These are phyloP conservation scores for Drosophila niveifrons DNA, from an alignment of 2,888 invertebrate genomes.

Conservation along the genomic window DNA sequence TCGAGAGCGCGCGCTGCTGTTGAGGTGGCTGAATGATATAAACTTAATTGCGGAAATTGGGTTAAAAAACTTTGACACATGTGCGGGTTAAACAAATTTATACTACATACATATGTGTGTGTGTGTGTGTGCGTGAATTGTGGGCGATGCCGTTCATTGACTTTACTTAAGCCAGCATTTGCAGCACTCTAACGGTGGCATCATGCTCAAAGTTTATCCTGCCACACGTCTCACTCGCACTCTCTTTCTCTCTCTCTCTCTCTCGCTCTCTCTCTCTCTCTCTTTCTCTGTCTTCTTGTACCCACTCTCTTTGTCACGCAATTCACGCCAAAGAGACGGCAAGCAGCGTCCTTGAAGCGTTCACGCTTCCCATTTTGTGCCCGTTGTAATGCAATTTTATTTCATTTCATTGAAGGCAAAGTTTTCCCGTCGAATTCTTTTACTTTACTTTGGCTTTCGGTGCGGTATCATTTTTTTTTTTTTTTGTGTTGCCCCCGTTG, in stretches of 20 bases:
- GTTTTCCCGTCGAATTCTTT: slow-evolving; percentile 75
- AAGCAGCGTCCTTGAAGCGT: slow-evolving; percentile 52
- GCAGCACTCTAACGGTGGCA: slow-evolving; percentile 54
- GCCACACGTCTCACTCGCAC: slow-evolving; percentile 52
- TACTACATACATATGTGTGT: slow-evolving; percentile 18
- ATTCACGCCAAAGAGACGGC: slow-evolving; percentile 9
- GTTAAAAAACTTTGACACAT: slow-evolving; percentile 81
- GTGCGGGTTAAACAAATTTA: slow-evolving; percentile 78
- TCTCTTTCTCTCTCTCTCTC: not conserved
- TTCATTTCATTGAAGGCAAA: slow-evolving; percentile 80
- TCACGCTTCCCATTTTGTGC: slow-evolving; percentile 56
- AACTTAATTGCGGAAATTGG: slow-evolving; percentile 82
- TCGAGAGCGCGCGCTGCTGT: slow-evolving; percentile 41
- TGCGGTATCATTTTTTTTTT: slow-evolving; percentile 11
- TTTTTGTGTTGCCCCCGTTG: too few species aligned
- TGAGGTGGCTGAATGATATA: slow-evolving; percentile 76
- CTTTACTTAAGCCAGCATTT: slow-evolving; percentile 69
- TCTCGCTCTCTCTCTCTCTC: not conserved
- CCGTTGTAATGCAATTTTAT: slow-evolving; percentile 80
- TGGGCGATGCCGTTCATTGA: slow-evolving; percentile 69
- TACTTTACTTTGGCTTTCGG: slow-evolving; percentile 68
- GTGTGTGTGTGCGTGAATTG: slow-evolving; percentile 30
- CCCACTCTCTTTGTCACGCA: not conserved
- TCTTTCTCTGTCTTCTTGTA: not conserved
- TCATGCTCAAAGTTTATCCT: slow-evolving; percentile 66